A percentile compares a stretch with the other conserved stretches of the same genome.
Conservation (phyloP, 2,113 vertebrate species). For the Trematomus loennbergii region DNA sequence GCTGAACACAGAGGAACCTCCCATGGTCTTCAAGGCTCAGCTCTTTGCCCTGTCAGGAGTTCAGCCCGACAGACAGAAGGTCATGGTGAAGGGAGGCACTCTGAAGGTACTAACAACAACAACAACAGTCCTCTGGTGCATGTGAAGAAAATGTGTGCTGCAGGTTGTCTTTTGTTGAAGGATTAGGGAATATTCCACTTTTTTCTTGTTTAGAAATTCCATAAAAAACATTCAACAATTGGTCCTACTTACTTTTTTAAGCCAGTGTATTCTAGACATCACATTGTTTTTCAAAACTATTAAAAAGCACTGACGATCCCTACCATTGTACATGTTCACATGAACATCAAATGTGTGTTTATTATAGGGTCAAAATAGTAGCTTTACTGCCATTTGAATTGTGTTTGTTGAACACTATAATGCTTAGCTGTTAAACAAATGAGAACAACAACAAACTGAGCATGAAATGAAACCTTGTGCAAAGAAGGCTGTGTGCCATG, state of each 20-base stretch:
- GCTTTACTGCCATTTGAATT: neutral
- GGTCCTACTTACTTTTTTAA: too few species aligned
- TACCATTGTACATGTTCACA: neutral
- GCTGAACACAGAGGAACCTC: conserved; percentile 97
- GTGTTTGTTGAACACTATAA: neutral
- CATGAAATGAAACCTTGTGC: neutral
- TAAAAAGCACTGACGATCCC: neutral
- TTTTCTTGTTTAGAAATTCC: neutral
- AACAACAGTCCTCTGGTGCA: neutral
- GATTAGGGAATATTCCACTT: neutral
- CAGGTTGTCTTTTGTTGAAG: neutral
- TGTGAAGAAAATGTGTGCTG: neutral
- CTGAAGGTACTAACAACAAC: conserved; percentile 87
- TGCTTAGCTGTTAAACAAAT: neutral
- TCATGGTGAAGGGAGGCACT: conserved; percentile 99
- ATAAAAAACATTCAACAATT: neutral
- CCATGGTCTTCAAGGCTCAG: conserved; percentile 99
- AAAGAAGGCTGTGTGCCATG: neutral
- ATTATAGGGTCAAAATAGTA: neutral
- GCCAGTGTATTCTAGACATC: neutral
- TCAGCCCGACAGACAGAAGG: conserved; percentile 97
- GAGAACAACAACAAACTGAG: too few species aligned
- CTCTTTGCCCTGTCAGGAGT: conserved; percentile 97
- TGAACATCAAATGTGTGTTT: neutral
- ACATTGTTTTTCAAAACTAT: neutral